These are phyloP conservation scores for Esperia sulphurella DNA, from an alignment of 2,888 invertebrate genomes.

Conservation along the genomic window DNA sequence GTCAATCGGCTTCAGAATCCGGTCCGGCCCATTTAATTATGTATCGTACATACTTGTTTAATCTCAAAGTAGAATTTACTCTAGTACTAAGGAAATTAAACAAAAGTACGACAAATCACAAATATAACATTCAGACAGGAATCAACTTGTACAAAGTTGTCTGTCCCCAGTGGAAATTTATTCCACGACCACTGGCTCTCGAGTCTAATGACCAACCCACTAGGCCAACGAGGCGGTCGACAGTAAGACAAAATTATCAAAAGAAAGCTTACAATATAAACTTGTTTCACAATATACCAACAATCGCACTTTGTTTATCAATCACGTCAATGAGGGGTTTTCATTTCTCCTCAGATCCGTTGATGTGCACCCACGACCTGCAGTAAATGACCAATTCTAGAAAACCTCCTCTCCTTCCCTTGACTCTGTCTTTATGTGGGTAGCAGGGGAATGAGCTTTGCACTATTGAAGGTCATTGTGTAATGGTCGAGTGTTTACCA, in stretches of 20 bases:
- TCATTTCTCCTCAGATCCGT: conserved; percentile 34
- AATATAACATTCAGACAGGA: too few species aligned
- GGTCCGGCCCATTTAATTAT: too few species aligned
- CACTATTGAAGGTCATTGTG: neutral
- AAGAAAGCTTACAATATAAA: conserved; percentile 19
- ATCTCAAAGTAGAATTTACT: too few species aligned
- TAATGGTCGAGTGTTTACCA: neutral
- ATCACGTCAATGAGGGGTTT: conserved; percentile 29
- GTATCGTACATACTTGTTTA: too few species aligned
- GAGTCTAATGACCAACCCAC: too few species aligned
- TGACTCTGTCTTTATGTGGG: neutral
- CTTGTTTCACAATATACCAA: conserved; percentile 8
- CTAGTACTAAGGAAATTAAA: too few species aligned
- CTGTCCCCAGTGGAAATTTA: too few species aligned
- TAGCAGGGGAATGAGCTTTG: neutral
- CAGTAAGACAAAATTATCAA: conserved; percentile 26
- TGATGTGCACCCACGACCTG: conserved; percentile 47
- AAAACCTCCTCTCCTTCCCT: conserved; percentile 12
- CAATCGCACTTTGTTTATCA: conserved; percentile 36
- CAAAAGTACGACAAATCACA: too few species aligned
- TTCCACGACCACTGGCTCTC: too few species aligned
- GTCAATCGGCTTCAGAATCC: too few species aligned
- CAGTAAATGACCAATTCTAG: conserved; percentile 21
- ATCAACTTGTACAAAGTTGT: too few species aligned
- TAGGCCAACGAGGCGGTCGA: too few species aligned